These are phyloP conservation scores for Caenorhabditis angaria DNA, from an alignment of 2,888 invertebrate genomes.

Conservation along the genomic window DNA sequence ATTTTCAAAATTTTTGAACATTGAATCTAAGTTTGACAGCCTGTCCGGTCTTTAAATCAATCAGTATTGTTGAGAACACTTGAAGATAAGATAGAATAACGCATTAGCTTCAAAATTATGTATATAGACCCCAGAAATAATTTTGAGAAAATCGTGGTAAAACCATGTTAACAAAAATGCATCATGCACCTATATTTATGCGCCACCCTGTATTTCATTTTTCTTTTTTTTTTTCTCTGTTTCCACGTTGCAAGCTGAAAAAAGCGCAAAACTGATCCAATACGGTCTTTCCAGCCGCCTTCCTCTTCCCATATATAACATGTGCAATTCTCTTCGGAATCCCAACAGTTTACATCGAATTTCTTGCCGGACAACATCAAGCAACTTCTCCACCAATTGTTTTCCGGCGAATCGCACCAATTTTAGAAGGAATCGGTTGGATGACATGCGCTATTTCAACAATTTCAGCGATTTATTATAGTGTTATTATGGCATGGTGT, in stretches of 20 bases:
- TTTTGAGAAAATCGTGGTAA: too few relatives aligned
- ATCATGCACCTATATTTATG: too few relatives aligned
- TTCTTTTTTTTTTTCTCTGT: neutral
- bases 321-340: slow-evolving; percentile 71
- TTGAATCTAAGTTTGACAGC: too few relatives aligned
- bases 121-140: too few relatives aligned
- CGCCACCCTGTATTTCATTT: too few relatives aligned
- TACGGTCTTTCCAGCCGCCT: slow-evolving; percentile 63
- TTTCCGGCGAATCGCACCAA: slow-evolving; percentile 21
- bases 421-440: slow-evolving; percentile 79
- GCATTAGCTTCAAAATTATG: too few relatives aligned
- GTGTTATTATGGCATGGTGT: slow-evolving; percentile 64
- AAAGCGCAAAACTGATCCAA: neutral
- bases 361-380: slow-evolving; percentile 68
- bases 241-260: neutral
- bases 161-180: too few relatives aligned
- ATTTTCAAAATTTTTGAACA: too few relatives aligned
- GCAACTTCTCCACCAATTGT: slow-evolving; percentile 17
- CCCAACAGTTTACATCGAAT: slow-evolving; percentile 71
- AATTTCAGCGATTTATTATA: slow-evolving; percentile 72
- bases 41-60: too few relatives aligned
- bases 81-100: too few relatives aligned
- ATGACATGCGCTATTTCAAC: slow-evolving; percentile 93
- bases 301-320: slow-evolving; percentile 72
- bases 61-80: too few relatives aligned